Evolutionary conservation across 2,797 vertebrate genomes (phyloP), one percentile per base, ranked within the genome.

Genomic region (Netta rufina): DNA sequence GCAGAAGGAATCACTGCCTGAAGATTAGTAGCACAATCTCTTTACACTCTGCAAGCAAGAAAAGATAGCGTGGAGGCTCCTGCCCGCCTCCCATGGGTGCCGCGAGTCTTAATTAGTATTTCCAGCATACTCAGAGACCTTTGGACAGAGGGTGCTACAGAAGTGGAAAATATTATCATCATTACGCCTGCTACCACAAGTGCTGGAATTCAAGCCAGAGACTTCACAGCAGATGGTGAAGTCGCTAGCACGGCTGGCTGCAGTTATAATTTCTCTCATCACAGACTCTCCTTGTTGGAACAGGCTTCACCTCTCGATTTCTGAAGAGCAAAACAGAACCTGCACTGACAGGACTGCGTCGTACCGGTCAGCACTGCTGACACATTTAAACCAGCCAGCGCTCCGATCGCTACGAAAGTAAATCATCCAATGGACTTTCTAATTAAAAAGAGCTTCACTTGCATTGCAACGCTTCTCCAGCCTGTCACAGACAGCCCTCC

Each of bases 131-230:
- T 74, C 47, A 1, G 72, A 93, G 84, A 83, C 81, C 90, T 95
- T 83, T 69, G 81, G 88, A 83, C 47, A 90, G 88, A 85, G 84
- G 90, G 92, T 85, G 87, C 92, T 51, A 89, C 62, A 92, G 78
- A 95, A 95, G 70, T 87, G 86, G 91, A 91, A 96, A 96, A 95
- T 80, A 93, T 77, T 74, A 83, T 72, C 86, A 82, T 93, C 84
- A 91, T 94, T 92, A 95, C 30, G 86, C 58, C 79, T 80, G 93
- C 78, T 80, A 64, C 81, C 62, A 74, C 56, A 54, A 91, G 90
- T 14, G 80, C 87, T 91, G 84, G 78, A 67, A 70, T 71, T 79
- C 66, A 62, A 87, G 73, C n/a, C 47, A 79, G 83, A 90, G 80
- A 61, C 57, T 88, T 75, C 77, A 72, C 30, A 93, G 95, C 95